Evolutionary conservation across 2,797 vertebrate genomes (phyloP), one percentile per base, ranked within the genome.

Genomic region (Nyctalus aviator): DNA sequence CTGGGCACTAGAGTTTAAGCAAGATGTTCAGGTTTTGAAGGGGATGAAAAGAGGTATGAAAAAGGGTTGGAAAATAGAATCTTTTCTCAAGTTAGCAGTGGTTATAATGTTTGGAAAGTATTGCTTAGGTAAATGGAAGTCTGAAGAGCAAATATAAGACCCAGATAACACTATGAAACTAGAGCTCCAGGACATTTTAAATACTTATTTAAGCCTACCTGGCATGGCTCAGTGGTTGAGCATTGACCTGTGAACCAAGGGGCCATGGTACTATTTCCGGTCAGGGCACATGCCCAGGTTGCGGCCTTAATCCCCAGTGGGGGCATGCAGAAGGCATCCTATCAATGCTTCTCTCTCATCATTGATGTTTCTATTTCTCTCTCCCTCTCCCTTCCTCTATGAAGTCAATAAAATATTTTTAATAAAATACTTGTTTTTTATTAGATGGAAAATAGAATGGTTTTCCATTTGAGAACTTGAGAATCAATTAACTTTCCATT

Each of bases 11-110:
- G 18, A 25, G 20, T 79, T 81, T 76, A 92, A 94, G n/a, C 41
- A 83, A 90, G 57, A 79, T 78, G 41, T 81, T 87, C 21, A 71
- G 62, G 15, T 83, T 93, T 12, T 87, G 41, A 82, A 94, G 23
- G 35, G 20, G 32, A 2, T 82, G 7, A 77, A 84, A 84, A 84
- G 17, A 35, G 27, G 2, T 12, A 84, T 48, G 78, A 86, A 77
- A 37, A 77, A 37, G 15, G n/a, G 6, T 11, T 66, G 23, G 27
- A 88, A 84, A 94, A 90, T 4, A 83, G 37, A 81, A 84, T 84
- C n/a, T 76, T 77, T 35, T 91, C 55, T 89, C 76, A 68, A 81
- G 27, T 76, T 84, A 68, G 8, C 27, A 84, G 79, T 89, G 3
- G 14, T 84, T 77, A 64, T 84, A 17, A 84, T 68, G 9, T 55